Evolutionary conservation across 2,797 vertebrate genomes (phyloP), one percentile per base, ranked within the genome.

Genomic region (Chelon labrosus): DNA sequence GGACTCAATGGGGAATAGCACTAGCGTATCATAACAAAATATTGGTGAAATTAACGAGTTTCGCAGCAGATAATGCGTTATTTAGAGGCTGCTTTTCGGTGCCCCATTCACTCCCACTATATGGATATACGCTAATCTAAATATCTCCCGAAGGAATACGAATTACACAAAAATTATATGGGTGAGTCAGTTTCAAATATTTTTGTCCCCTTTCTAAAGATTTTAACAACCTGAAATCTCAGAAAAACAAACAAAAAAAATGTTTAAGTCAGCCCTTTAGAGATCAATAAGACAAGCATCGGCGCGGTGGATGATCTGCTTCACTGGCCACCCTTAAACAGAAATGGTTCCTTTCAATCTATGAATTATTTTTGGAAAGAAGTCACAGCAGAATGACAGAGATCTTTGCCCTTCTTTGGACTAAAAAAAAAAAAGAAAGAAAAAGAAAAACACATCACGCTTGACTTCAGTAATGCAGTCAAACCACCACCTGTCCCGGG

Each of bases 401-500:
- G 39, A 79, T 72, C 65, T 73, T 57, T 49, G 63, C 56, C 65
- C 55, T 67, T 61, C 58, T 84, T 63, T 54, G 46, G 27, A 37
- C 31, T 31, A 31, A 7, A 31, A 31, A 39, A 22, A 3, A 22
- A 22, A 22, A 22, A 22, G 3, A 22, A 56, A 39, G 13, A 62
- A 56, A 50, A 54, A 7, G 7, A 53, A 41, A 27, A 19, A 47
- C 51, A 56, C 14, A 50, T 82, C 72, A 69, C 77, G 75, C 80
- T 74, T 66, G 82, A 82, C 71, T 79, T 78, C 68, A 87, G 82
- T 60, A 78, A 83, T 75, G 70, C 63, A 85, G 80, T 88, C 76
- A 86, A 77, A 44, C 85, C 69, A 77, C 67, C 75, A 85, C 77
- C 79, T 82, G 88, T 86, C 80, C 80, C 78, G 12, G 73, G 74